Evolutionary conservation across 2,888 invertebrate species (phyloP).

Genomic region (Eristalis intricaria): DNA sequence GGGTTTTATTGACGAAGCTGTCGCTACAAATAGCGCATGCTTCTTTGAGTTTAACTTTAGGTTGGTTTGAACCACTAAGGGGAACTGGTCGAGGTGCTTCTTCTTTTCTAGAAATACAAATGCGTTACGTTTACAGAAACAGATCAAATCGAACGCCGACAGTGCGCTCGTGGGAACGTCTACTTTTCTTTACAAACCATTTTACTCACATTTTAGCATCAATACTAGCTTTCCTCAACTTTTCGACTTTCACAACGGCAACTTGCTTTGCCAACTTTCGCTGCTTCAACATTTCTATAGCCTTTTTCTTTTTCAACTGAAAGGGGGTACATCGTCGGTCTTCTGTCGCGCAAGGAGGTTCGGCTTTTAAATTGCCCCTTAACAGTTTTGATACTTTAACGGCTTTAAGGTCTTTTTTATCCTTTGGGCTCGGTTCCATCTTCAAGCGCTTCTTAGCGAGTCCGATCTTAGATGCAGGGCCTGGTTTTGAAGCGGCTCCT

Average conservation of each 20-base stretch:
- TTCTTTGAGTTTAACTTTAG: slow-evolving; percentile 70
- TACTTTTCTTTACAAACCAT: slow-evolving; percentile 32
- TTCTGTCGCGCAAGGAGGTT: slow-evolving; percentile 17
- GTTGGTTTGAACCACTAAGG: slow-evolving; percentile 19
- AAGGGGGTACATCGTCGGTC: slow-evolving; percentile 7
- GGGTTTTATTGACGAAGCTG: slow-evolving; percentile 75
- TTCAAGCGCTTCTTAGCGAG: slow-evolving; percentile 51
- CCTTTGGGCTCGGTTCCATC: slow-evolving; percentile 36
- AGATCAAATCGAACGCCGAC: not conserved
- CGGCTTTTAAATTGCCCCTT: slow-evolving; percentile 60
- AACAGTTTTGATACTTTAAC: slow-evolving; percentile 44
- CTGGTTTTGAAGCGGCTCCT: slow-evolving; percentile 4
- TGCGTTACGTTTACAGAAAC: not conserved
- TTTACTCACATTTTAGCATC: slow-evolving; percentile 68
- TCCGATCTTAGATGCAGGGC: slow-evolving; percentile 2
- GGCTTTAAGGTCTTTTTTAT: slow-evolving; percentile 38
- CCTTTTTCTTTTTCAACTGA: slow-evolving; percentile 46
- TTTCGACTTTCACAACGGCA: slow-evolving; percentile 51
- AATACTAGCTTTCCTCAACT: slow-evolving; percentile 29
- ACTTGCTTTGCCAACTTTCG: slow-evolving; percentile 47
- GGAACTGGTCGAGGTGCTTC: slow-evolving; percentile 67
- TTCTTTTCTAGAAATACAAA: slow-evolving; percentile 75
- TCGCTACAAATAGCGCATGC: slow-evolving; percentile 77
- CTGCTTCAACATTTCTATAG: slow-evolving; percentile 44
- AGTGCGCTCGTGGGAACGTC: not conserved